Evolutionary conservation across 2,888 invertebrate genomes (phyloP).

Genomic region (Drosophila leonis): DNA sequence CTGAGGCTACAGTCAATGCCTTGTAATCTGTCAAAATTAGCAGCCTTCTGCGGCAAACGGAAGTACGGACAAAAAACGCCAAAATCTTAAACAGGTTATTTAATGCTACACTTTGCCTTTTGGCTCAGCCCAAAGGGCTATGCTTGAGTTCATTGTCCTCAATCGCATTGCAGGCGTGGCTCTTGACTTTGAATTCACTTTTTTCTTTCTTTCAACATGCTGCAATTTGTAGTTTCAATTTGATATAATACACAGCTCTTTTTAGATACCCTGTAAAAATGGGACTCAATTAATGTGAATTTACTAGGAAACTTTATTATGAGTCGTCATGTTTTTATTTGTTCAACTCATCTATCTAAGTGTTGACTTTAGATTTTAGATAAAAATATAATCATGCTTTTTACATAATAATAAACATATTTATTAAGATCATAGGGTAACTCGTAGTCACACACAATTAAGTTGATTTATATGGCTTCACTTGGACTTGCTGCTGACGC

Average conservation of each 20-base stretch:
- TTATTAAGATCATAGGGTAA: slow-evolving; percentile 28
- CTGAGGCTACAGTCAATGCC: slow-evolving; percentile 52
- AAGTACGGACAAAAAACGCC: slow-evolving; percentile 66
- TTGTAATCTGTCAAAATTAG: slow-evolving; percentile 82
- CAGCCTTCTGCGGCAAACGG: slow-evolving; percentile 62
- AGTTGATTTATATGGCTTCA: slow-evolving; percentile 3
- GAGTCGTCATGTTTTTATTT: neutral
- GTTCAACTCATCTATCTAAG: neutral
- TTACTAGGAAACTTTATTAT: neutral
- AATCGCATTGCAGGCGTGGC: slow-evolving; percentile 48
- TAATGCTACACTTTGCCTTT: slow-evolving; percentile 51
- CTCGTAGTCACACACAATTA: neutral
- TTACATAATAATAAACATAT: neutral
- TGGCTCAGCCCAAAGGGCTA: slow-evolving; percentile 15
- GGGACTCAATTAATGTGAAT: neutral
- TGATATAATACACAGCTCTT: slow-evolving; percentile 26
- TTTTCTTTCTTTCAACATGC: slow-evolving; percentile 22
- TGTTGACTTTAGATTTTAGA: too few relatives aligned
- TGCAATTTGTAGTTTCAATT: slow-evolving; percentile 44
- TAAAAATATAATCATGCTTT: neutral
- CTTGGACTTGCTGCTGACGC: slow-evolving; percentile 33
- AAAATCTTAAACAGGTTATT: slow-evolving; percentile 73
- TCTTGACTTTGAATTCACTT: slow-evolving; percentile 55
- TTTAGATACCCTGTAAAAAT: slow-evolving; percentile 19
- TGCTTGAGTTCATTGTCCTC: slow-evolving; percentile 63